Evolutionary conservation across 2,797 vertebrate genomes (phyloP), one percentile per base, ranked within the genome.

Genomic region (Sciaenops ocellatus): DNA sequence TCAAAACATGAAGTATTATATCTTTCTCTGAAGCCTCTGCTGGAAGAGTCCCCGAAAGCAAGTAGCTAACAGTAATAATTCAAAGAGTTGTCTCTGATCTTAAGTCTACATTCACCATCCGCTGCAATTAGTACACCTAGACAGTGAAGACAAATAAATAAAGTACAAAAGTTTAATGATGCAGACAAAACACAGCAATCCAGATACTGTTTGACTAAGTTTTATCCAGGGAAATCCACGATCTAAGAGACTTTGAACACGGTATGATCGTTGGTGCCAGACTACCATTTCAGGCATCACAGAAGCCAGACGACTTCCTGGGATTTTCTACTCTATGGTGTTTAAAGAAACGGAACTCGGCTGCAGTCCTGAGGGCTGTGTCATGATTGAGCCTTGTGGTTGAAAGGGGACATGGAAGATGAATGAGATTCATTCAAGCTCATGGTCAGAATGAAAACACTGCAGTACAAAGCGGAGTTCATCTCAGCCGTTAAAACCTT

Each of bases 361-460:
- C 57, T 69, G 83, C 71, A 16, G 79, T 56, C 55, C 66, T 62
- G 13, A 47, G 55, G 47, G 41, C 4, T 28, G 68, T 47, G 69
- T 68, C 67, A 44, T 38, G 26, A 56, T 56, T 5, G 57, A 72
- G 65, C 52, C 16, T 62, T 38, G 75, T 20, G 61, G 30, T 42
- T 73, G 42, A 78, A 70, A 65, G 48, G 50, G 38, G 52, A 82
- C 65, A 20, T 42, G n/a, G 79, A 82, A 73, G 82, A 86, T 89
- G 80, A 83, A 85, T 72, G 80, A 69, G 80, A 78, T 46, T 69
- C 3, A 3, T 71, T 85, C 51, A 24, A 71, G 72, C 85, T 75
- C 64, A 61, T 16, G 44, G 69, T 54, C 50, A n/a, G 76, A 70
- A 50, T 56, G 52, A 83, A 73, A 83, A 76, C 73, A 17, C 2